Conservation (phyloP, 2,113 vertebrate species). For the Tauraco erythrolophus region DNA sequence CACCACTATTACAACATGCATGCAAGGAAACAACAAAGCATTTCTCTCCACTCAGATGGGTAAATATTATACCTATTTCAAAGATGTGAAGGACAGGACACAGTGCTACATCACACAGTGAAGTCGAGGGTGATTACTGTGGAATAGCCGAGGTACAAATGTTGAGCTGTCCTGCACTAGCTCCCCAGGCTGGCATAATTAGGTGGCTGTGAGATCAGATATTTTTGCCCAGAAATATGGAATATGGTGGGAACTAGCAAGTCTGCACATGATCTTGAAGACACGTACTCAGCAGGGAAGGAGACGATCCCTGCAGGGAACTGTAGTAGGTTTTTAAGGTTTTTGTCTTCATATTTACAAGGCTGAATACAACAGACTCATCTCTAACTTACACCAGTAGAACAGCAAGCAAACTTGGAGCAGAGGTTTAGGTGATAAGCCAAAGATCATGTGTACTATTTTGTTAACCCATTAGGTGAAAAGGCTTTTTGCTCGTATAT, state of each 20-base stretch:
- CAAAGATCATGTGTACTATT: background rate
- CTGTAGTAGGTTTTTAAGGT: background rate
- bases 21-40: background rate
- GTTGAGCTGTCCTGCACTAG: background rate
- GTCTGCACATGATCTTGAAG: background rate
- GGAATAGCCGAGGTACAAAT: background rate
- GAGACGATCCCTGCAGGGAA: background rate
- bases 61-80: background rate
- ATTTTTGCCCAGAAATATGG: background rate
- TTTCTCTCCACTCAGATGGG: background rate
- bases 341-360: background rate
- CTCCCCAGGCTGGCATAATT: background rate
- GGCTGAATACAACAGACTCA: background rate
- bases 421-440: background rate
- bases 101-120: background rate
- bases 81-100: background rate
- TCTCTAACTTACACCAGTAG: background rate
- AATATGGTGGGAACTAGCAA: background rate
- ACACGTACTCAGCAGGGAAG: background rate
- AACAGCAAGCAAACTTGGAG: background rate
- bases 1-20: background rate
- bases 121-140: background rate
- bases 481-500: background rate
- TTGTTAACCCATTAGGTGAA: background rate
- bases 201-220: background rate